Base-by-base conservation (phyloP, 30 jellyfish, hydroid and myxozoan genomes). In the Haliclystus octoradiatus region DNA sequence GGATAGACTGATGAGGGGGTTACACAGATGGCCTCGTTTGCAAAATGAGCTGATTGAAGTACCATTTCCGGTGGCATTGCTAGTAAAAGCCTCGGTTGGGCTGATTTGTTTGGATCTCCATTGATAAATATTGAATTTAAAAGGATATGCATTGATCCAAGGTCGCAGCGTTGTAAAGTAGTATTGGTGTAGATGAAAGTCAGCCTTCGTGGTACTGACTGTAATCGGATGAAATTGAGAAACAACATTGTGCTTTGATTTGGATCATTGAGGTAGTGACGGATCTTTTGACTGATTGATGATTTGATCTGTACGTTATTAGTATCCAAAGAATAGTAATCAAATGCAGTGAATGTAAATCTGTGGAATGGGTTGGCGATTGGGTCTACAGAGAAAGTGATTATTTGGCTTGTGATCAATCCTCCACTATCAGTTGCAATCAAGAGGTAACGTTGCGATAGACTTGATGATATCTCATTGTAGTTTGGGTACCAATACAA, bases 11-110 rank as follows among this genome's bases (percentile, higher is more conserved):
- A 40, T 5, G 57, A 40, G 19, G 19, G 9, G 14, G 19, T 40
- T 40, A 9, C 57, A 40, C 57, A 40, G 57, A 9, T 40, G 57
- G 9, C 57, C 14, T 40, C 19, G 19, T 5, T 40, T 40, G 57
- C 19, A 19, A 40, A 40, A 5, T 9, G 14, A 9, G 57, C 57
- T 5, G 57, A 40, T 40, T 40, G 57, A 40, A 40, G 57, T 9
- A 40, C 57, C 57, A 40, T 40, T 40, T 40, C 57, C 19, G 57
- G 57, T 40, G 57, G 57, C 57, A 40, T 40, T 40, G 57, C 57
- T 19, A 40, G 57, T 40, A 40, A 19, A 19, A 40, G 19, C 14
- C 19, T 9, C 19, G 57, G 57, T 19, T 40, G 57, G 9, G 19
- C 57, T 5, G 14, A 9, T 5, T 19, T 9, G 9, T 40, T 19